phyloP scores from a whole-genome alignment of 2,113 vertebrate genomes.

The Nanger granti region DNA sequence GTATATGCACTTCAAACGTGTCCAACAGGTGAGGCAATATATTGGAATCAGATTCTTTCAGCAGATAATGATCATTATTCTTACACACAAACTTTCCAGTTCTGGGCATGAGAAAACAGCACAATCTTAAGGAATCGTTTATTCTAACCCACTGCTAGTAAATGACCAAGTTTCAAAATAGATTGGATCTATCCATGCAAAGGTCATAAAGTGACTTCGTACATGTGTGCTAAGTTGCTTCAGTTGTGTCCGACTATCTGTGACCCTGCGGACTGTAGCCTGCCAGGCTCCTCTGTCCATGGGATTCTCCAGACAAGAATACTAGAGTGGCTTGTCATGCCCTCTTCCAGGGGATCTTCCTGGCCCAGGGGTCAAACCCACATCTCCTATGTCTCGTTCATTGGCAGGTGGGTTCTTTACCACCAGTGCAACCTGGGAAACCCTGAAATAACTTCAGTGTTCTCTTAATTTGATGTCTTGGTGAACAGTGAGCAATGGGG shows the following conservation, averaged over 20 bases:
- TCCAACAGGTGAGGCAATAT: neutral
- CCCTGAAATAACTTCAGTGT: constrained; percentile 59
- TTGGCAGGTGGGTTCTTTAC: neutral
- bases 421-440: neutral
- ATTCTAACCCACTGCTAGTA: neutral
- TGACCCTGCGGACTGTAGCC: neutral
- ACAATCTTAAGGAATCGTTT: neutral
- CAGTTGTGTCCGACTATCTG: neutral
- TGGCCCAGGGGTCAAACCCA: neutral
- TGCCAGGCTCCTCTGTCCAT: neutral
- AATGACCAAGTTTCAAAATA: constrained; percentile 18
- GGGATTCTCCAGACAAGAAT: neutral
- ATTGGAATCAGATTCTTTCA: neutral
- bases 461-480: constrained; percentile 72
- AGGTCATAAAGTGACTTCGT: constrained; percentile 59
- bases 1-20: neutral
- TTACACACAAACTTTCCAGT: neutral
- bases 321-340: neutral
- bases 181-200: neutral
- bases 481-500: constrained; percentile 66
- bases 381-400: neutral
- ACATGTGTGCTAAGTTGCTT: neutral
- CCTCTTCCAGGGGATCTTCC: neutral
- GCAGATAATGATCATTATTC: neutral
- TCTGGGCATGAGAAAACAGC: neutral